Base-by-base conservation (phyloP, 2,113 vertebrate species). In the Datnioides undecimradiatus region DNA sequence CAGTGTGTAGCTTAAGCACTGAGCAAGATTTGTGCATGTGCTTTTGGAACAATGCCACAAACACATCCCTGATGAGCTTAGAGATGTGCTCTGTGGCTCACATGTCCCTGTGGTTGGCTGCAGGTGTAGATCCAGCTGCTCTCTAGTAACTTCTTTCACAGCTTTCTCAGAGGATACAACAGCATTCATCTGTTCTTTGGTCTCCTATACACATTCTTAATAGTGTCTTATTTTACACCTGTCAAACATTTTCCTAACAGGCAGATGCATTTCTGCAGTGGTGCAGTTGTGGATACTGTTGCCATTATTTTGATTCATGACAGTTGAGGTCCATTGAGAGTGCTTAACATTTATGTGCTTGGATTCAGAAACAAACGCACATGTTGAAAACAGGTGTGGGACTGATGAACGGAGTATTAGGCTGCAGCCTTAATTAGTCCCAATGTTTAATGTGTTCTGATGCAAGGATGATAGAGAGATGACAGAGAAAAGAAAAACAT, bases 1-100 rank as follows among this genome's bases (percentile, higher is more conserved):
- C 46, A n/a, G 54, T 12, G 13, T 55, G 64, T 17, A 46, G 29
- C 52, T 51, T 60, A 21, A 40, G 36, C 29, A 38, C 58, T 6
- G 8, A 31, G 23, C 16, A 21, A 34, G 4, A 54, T 25, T 60
- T 74, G 63, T 69, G 6, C 23, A 6, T 21, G 36, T 69, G 49
- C n/a, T 54, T 19, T 29, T 65, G 52, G 73, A 70, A 23, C 46
- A 48, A 4, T 8, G 66, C 73, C 57, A 45, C 55, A 9, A 41
- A 36, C 9, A 77, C 19, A 62, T 75, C 17, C 38, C 8, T 11
- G n/a, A 6, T 66, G 62, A 59, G 49, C 36, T 7, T 46, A 73
- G 19, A 69, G 46, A 51, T 31, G 36, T 12, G 12, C 54, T 51
- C 27, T 43, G 31, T 40, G 58, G 23, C 54, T 63, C 57, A 23